Evolutionary conservation across 2,797 vertebrate species (phyloP).

Genomic region (Cygnus olor): DNA sequence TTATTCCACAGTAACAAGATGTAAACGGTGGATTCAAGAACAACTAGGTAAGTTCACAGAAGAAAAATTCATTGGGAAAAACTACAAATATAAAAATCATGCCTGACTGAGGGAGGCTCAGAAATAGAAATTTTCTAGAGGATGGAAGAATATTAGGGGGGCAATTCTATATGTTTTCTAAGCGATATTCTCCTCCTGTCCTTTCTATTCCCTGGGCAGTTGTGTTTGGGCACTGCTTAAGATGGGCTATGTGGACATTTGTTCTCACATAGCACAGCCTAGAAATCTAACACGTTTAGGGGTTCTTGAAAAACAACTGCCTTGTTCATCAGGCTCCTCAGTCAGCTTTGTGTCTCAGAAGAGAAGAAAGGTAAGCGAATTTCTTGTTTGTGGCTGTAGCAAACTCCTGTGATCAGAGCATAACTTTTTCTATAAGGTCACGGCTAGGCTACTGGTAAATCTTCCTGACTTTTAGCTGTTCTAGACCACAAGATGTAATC

Average conservation of each 20-base stretch:
- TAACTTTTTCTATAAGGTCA: accelerated
- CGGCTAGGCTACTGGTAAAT: background rate
- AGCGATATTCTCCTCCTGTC: background rate
- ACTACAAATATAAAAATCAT: background rate
- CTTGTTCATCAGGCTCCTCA: background rate
- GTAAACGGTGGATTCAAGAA: background rate
- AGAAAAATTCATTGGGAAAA: background rate
- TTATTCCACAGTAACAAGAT: background rate
- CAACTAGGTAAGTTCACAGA: background rate
- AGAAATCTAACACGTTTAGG: background rate
- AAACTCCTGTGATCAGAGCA: background rate
- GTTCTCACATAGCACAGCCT: background rate
- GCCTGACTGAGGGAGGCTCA: background rate
- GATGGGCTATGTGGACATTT: background rate
- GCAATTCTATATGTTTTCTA: background rate
- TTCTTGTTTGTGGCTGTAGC: background rate
- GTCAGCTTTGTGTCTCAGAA: background rate
- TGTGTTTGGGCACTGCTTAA: background rate
- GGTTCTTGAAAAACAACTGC: background rate
- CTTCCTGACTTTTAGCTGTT: background rate
- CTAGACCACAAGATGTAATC: background rate
- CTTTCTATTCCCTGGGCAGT: background rate
- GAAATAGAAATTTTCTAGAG: background rate
- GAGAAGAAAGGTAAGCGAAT: background rate
- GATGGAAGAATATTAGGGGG: background rate